Evolutionary conservation across 2,797 vertebrate genomes (phyloP).

Genomic region (Crax fasciolata): DNA sequence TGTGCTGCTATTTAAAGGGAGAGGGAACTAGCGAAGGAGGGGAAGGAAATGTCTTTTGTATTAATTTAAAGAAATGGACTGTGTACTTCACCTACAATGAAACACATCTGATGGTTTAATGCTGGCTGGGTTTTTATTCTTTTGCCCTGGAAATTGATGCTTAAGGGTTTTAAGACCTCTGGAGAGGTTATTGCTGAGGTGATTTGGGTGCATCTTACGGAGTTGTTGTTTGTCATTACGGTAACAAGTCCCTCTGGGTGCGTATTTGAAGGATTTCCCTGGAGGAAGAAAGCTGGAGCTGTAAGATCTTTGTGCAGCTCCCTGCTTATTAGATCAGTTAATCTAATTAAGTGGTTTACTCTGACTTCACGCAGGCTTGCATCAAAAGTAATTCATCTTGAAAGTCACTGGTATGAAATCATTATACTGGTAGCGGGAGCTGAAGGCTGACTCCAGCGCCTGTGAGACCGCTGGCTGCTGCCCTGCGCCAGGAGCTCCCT

Average conservation of each 20-base stretch:
- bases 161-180: not conserved
- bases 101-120: not conserved
- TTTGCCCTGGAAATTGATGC: not conserved
- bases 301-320: constrained; percentile 13
- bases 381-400: constrained; percentile 38
- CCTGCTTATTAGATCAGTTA: constrained; percentile 56
- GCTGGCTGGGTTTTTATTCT: not conserved
- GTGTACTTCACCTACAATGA: not conserved
- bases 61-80: constrained; percentile 22
- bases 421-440: not conserved
- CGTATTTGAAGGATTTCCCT: not conserved
- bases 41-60: constrained; percentile 27
- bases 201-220: not conserved
- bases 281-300: not conserved
- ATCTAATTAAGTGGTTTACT: constrained; percentile 62
- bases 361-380: constrained; percentile 19
- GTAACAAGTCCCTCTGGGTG: not conserved
- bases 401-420: not conserved
- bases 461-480: not conserved
- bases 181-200: not conserved
- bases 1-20: constrained; percentile 29
- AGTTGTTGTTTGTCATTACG: not conserved
- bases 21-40: not conserved
- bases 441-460: not conserved
- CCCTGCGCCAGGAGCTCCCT: not conserved